Base-by-base conservation (phyloP, 2,113 vertebrate species). In the Prolemur simus region DNA sequence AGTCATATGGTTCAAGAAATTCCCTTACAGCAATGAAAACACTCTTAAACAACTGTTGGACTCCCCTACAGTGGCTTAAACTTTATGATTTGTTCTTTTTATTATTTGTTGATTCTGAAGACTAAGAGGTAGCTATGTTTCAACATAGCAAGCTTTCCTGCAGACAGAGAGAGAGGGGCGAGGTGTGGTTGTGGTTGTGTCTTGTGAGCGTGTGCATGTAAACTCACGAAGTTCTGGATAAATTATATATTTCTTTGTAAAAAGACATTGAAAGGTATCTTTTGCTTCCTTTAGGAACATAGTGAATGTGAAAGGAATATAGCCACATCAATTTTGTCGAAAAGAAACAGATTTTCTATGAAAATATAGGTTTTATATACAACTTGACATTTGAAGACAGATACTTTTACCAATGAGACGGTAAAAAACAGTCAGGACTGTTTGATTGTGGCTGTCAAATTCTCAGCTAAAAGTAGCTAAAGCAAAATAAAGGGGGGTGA, bases 371-470 rank as follows among this genome's bases (percentile, higher is more conserved):
- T 71, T 94, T 77, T 92, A 87, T 85, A 96, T 73, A 87, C 58
- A 94, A 91, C 52, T 39, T 92, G 88, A 96, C 93, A 86, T 96
- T 94, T 97, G 86, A 95, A 94, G 88, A 94, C 92, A 94, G 87
- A 91, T 27, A 74, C 42, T 98, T 94, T 95, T 42, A 68, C 71
- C 91, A 94, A 92, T 25, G 42, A 96, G 27, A 77, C 32, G 39
- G 29, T 71, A 58, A 76, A 56, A 83, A 80, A 29, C 5, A 63
- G 15, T 54, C 32, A 81, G 42, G 27, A 45, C 52, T 81, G 52
- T 74, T 92, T 82, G 84, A 73, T 74, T 45, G 25, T 56, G n/a
- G 23, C 8, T 95, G 63, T 78, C 82, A 80, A 77, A 71, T 49
- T 87, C 12, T 74, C 92, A 82, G 81, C 76, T 86, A 90, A 95